phyloP scores from a whole-genome alignment of 2,797 vertebrate species.

The Phrynocephalus guinanensis region DNA sequence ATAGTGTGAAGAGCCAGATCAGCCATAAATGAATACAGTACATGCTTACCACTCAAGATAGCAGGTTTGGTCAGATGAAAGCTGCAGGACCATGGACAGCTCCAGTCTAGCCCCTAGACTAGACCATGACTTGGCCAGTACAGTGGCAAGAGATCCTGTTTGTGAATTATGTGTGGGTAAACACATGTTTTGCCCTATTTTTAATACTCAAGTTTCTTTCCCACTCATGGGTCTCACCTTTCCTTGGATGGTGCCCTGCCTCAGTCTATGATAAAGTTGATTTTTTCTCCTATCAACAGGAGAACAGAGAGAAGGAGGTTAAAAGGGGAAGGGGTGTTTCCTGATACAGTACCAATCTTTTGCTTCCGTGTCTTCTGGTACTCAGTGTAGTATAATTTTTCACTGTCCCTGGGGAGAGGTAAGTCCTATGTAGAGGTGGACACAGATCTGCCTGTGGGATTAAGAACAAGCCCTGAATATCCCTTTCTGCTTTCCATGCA shows the following conservation, averaged over 20 bases:
- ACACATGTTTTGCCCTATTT: conserved; percentile 28
- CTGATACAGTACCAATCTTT: conserved; percentile 57
- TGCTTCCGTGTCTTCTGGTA: conserved; percentile 21
- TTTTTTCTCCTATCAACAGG: conserved; percentile 45
- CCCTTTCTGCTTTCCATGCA: background rate
- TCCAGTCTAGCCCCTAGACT: background rate
- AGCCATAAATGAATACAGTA: background rate
- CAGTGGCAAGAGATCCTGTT: background rate
- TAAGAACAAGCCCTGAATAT: conserved; percentile 19
- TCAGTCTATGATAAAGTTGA: conserved; percentile 1
- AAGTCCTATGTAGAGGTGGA: fast-evolving
- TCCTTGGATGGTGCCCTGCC: conserved; percentile 35
- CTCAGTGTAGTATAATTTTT: conserved; percentile 29
- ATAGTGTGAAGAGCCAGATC: background rate
- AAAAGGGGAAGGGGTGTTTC: conserved; percentile 31
- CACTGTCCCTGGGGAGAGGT: background rate
- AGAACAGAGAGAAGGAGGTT: conserved; percentile 14
- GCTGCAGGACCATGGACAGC: background rate
- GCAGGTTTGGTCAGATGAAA: background rate
- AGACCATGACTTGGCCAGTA: background rate
- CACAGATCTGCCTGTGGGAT: conserved; percentile 29
- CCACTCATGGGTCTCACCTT: background rate
- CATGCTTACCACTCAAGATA: background rate
- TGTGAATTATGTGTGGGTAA: background rate
- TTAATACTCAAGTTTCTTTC: background rate